Conservation (phyloP, 2,888 invertebrate species). For the Ornithoptera priamus region DNA sequence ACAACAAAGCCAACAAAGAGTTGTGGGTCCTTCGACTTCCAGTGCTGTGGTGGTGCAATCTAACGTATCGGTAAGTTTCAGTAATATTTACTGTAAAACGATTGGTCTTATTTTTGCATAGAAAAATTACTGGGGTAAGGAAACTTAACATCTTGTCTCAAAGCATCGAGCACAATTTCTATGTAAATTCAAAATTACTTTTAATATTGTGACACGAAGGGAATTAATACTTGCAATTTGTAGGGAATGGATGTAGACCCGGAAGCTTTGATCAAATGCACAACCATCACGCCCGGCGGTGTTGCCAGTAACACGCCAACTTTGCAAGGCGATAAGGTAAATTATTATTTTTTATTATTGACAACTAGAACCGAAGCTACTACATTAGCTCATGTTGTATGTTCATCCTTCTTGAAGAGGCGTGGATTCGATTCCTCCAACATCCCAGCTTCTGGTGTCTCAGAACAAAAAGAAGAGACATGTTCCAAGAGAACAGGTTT, state of each 20-base stretch:
- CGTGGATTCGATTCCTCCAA: no score
- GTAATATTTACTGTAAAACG: no score
- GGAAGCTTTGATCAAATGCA: conserved; percentile 72
- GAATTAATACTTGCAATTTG: conserved; percentile 4
- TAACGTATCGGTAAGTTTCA: conserved; percentile 49
- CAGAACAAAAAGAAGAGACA: no score
- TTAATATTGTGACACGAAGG: not conserved
- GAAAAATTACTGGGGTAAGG: no score
- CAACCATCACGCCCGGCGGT: conserved; percentile 71
- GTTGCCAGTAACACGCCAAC: conserved; percentile 64
- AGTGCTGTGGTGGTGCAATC: conserved; percentile 56
- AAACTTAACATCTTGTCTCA: no score
- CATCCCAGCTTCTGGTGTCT: no score
- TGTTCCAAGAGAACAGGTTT: no score
- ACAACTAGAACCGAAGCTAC: not conserved
- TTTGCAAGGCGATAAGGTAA: conserved; percentile 57
- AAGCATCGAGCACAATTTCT: no score
- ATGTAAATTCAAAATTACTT: no score
- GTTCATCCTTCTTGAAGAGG: no score
- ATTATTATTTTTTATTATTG: conserved; percentile 25
- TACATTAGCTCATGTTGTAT: no score
- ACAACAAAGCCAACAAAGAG: conserved; percentile 71
- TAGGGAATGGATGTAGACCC: conserved; percentile 73
- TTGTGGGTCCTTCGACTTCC: conserved; percentile 43
- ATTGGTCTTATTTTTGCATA: no score